Evolutionary conservation across 2,113 vertebrate genomes (phyloP).

Genomic region (Toxotes chatareus): DNA sequence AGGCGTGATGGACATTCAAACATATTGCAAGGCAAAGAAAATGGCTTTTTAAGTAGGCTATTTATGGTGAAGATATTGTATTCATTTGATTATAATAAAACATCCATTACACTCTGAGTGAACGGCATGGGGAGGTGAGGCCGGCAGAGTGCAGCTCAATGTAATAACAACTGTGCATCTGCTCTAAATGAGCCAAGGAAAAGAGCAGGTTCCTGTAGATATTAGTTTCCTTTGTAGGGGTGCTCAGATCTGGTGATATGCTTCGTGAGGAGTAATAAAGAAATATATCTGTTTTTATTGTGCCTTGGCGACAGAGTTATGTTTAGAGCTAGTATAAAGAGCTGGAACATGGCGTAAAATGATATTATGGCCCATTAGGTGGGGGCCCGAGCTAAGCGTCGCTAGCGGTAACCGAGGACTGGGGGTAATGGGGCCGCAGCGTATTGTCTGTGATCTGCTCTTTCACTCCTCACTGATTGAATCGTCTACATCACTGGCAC

Average conservation of each 20-base stretch:
- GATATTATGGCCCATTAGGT: conserved; percentile 86
- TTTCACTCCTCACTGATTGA: conserved; percentile 81
- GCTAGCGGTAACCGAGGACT: conserved; percentile 76
- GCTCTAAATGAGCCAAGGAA: conserved; percentile 70
- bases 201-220: conserved; percentile 74
- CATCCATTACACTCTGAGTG: conserved; percentile 78
- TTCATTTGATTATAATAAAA: conserved; percentile 88
- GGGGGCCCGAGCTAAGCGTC: conserved; percentile 74
- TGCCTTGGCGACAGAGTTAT: conserved; percentile 79
- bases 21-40: conserved; percentile 76
- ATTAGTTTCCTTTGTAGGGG: conserved; percentile 79
- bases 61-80: conserved; percentile 82
- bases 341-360: conserved; percentile 82
- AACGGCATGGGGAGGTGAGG: conserved; percentile 68
- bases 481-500: conserved; percentile 79
- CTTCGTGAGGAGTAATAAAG: conserved; percentile 82
- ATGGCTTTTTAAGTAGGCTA: conserved; percentile 85
- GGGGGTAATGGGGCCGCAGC: conserved; percentile 81
- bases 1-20: conserved; percentile 79
- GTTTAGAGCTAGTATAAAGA: conserved; percentile 83
- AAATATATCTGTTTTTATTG: conserved; percentile 86
- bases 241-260: conserved; percentile 77
- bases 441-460: conserved; percentile 82
- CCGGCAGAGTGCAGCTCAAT: conserved; percentile 73
- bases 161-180: conserved; percentile 77